phyloP scores from a whole-genome alignment of 1,140 invertebrate species.

The Caenorhabditis latens region DNA sequence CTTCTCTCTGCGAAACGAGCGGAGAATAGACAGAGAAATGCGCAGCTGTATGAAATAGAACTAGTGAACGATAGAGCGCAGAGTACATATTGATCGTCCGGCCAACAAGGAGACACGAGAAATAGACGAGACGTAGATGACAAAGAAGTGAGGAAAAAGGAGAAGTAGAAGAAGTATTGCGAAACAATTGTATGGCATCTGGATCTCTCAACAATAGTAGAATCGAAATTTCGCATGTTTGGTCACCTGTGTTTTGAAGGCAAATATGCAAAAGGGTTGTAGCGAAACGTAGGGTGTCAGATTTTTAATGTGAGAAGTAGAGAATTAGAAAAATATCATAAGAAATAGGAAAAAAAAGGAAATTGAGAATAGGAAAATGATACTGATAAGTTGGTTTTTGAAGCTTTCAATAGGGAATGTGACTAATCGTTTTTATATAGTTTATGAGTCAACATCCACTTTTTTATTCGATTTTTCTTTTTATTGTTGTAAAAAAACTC shows the following conservation, averaged over 20 bases:
- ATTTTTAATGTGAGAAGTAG: too few relatives aligned
- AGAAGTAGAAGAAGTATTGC: conserved; percentile 5
- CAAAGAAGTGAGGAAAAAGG: not conserved
- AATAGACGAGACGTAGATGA: not conserved
- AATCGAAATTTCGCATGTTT: not conserved
- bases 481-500: conserved; percentile 43
- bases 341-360: too few relatives aligned
- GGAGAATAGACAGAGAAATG: conserved; percentile 25
- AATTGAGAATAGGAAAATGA: too few relatives aligned
- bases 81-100: conserved; percentile 30
- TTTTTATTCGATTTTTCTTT: not conserved
- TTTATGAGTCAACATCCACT: not conserved
- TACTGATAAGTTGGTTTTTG: too few relatives aligned
- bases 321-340: too few relatives aligned
- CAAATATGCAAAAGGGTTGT: not conserved
- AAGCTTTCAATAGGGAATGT: too few relatives aligned
- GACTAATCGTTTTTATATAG: not conserved
- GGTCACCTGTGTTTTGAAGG: not conserved
- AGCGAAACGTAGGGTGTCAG: too few relatives aligned
- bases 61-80: not conserved
- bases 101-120: not conserved
- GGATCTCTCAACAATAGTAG: not conserved
- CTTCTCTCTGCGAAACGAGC: not conserved
- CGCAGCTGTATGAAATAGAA: not conserved
- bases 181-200: conserved; percentile 36